Evolutionary conservation across 2,888 invertebrate species (phyloP).

Genomic region (Ptychoptera contaminata): DNA sequence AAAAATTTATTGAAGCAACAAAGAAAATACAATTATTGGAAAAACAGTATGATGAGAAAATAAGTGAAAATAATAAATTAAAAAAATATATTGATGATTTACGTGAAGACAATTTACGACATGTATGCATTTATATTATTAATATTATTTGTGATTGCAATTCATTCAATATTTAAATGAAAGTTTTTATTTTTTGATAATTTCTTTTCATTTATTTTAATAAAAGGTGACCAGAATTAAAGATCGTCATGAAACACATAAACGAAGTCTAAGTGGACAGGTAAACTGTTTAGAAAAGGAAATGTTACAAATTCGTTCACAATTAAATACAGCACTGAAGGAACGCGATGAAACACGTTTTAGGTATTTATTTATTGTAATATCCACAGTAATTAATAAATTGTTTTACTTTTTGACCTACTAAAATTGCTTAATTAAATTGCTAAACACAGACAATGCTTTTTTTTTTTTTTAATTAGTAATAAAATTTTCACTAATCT

Average conservation of each 20-base stretch:
- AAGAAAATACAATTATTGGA: too few relatives aligned
- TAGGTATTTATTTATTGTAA: not conserved
- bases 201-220: not conserved
- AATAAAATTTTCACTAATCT: too few relatives aligned
- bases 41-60: too few relatives aligned
- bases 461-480: too few relatives aligned
- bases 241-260: slow-evolving; percentile 9
- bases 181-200: not conserved
- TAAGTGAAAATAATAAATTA: slow-evolving; percentile 4
- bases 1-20: too few relatives aligned
- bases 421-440: not conserved
- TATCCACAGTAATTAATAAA: too few relatives aligned
- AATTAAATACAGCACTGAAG: slow-evolving; percentile 6
- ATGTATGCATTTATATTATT: slow-evolving; percentile 6
- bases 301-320: slow-evolving; percentile 7
- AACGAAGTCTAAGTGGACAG: slow-evolving; percentile 9
- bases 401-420: too few relatives aligned
- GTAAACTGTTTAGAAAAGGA: slow-evolving; percentile 9
- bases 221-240: slow-evolving; percentile 9
- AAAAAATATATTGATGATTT: slow-evolving; percentile 7
- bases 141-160: not conserved
- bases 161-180: not conserved
- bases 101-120: slow-evolving; percentile 7
- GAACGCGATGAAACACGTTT: slow-evolving; percentile 9
- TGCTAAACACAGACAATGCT: too few relatives aligned